These are phyloP conservation scores for Esox niger DNA, from an alignment of 2,113 vertebrate species.

Conservation along the genomic window DNA sequence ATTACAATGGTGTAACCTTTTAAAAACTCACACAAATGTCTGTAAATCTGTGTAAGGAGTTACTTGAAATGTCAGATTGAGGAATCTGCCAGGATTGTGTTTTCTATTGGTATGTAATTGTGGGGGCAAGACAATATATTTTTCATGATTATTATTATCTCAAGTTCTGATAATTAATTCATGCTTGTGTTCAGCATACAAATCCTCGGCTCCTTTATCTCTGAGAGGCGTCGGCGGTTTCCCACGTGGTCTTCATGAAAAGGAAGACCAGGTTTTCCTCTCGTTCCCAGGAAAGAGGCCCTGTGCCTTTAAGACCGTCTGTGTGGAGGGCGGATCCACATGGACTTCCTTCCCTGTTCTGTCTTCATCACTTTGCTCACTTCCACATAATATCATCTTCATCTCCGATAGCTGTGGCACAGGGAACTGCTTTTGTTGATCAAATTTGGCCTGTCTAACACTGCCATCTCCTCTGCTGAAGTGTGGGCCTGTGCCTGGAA, in stretches of 20 bases:
- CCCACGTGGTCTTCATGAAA: constrained; percentile 41
- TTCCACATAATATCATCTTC: constrained; percentile 96
- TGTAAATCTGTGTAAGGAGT: constrained; percentile 45
- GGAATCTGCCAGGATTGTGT: constrained; percentile 34
- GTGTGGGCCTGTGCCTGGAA: constrained; percentile 83
- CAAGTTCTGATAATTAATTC: constrained; percentile 58
- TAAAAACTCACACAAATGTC: constrained; percentile 48
- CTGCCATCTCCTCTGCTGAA: constrained; percentile 83
- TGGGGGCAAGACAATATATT: constrained; percentile 36
- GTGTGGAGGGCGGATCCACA: constrained; percentile 76
- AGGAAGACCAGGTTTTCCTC: constrained; percentile 32
- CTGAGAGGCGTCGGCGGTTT: constrained; percentile 31
- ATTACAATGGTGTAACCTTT: constrained; percentile 65
- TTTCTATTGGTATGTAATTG: constrained; percentile 52
- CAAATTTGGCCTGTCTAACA: constrained; percentile 93
- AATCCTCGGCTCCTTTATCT: constrained; percentile 51
- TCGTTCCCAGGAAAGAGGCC: constrained; percentile 51
- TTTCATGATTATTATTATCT: constrained; percentile 44
- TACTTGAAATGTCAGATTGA: constrained; percentile 49
- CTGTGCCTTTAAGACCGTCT: constrained; percentile 62
- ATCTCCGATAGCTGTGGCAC: constrained; percentile 93
- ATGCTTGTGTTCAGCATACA: constrained; percentile 43
- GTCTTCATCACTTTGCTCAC: constrained; percentile 91
- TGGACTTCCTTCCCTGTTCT: constrained; percentile 67
- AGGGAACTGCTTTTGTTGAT: constrained; percentile 94